Conservation (phyloP, 2,797 vertebrate genomes). For the Lagocephalus sceleratus region DNA sequence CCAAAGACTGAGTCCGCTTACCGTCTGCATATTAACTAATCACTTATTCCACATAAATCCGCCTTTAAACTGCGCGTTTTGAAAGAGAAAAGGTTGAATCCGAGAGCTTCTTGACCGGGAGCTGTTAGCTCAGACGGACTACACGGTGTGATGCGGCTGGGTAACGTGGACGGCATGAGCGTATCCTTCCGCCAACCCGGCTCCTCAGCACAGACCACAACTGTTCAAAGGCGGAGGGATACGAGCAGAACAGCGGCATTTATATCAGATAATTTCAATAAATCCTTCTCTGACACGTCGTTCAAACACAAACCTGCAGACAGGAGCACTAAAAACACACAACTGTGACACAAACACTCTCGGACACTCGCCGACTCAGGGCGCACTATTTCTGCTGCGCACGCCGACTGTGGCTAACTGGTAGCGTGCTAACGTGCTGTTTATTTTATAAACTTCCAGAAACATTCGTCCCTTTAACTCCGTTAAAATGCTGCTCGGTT, state of each 20-base stretch:
- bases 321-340: too few species aligned
- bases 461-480: too few species aligned
- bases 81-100: not conserved
- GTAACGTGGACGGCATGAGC: accelerated
- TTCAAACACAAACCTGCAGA: too few species aligned
- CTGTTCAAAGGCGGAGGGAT: conserved; percentile 38
- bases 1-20: conserved; percentile 15
- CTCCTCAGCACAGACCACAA: accelerated
- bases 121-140: conserved; percentile 19
- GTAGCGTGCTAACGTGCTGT: conserved; percentile 2
- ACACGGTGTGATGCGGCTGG: conserved; percentile 8
- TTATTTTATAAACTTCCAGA: too few species aligned
- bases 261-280: not conserved
- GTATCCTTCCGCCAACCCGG: conserved; percentile 35
- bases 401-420: conserved; percentile 4
- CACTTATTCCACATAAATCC: conserved; percentile 39
- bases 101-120: not conserved
- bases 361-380: too few species aligned
- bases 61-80: not conserved
- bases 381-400: too few species aligned
- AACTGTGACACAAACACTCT: too few species aligned
- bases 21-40: conserved; percentile 33
- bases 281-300: too few species aligned
- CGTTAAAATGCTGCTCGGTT: too few species aligned
- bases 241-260: not conserved